Base-by-base conservation (phyloP, 1,140 invertebrate genomes). In the Pemphigus obesinymphae region DNA sequence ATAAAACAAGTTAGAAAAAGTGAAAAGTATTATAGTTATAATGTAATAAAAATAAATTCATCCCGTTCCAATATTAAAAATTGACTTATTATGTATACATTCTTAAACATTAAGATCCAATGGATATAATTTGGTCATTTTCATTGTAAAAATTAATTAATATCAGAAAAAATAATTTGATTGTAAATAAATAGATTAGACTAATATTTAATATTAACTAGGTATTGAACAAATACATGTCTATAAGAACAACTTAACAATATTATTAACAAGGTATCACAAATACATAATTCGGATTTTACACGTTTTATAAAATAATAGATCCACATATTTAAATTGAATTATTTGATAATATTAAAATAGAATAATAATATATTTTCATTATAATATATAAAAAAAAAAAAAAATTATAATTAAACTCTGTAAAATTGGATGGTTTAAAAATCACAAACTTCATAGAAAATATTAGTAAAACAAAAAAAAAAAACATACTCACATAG, bases 221-320 rank as follows among this genome's bases (percentile, higher is more conserved):
- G 31, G 23, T 5, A 76, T 76, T 76, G 53, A 78, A 29, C 43
- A 78, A 40, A 43, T 78, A 40, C 43, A 40, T 78, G 13, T 40
- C 37, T 13, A 78, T 58, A 61, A 78, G 15, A 61, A 17, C 17
- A 40, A 78, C 55, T 78, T 58, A 78, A 78, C 37, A 78, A 61
- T 78, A 26, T 5, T 78, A 58, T 40, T 61, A 78, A 78, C 75
- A 45, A 61, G 23, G 53, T 78, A 78, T 78, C 75, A 78, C 75
- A 78, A 61, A 78, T 78, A 61, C 13, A 78, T 78, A 78, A 78
- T 78, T 78, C 75, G 75, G 75, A 78, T 61, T 78, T 55, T 78
- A 78, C 68, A 31, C 17, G 17, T 72, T 45, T 13, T 15, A 26
- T 72, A 45, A 26, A 26, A 45, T 15, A 45, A 45, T 72, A 72